Evolutionary conservation across 1,140 invertebrate genomes (phyloP), one percentile per base, ranked within the genome.

Genomic region (Bombus ignitus): DNA sequence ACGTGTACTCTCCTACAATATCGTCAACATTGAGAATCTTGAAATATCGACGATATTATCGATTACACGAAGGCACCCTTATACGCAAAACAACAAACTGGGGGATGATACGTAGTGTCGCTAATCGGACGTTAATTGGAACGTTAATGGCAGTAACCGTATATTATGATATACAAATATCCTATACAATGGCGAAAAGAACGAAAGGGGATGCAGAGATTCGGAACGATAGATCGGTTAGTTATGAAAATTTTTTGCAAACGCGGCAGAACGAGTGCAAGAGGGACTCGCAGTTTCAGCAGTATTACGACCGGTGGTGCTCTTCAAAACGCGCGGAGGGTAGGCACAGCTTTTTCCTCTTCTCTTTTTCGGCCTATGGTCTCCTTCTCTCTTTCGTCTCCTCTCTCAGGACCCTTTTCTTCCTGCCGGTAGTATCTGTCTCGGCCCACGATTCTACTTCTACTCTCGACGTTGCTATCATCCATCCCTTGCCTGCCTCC

Each of bases 231-330:
- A 65, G 75, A 91, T 90, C 79, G 89, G 87, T 89, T 86, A 88
- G 91, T 92, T 92, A 92, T 92, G 89, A 92, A 87, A 73, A 88
- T 92, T 92, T 93, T 93, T 91, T 86, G 92, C 90, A n/a, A 70
- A 91, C 86, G 84, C 81, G 80, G 91, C 87, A 59, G 39, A 81
- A 82, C 68, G 66, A 86, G 71, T 57, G 37, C 35, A 39, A 39
- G 59, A 71, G 65, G 53, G 80, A 87, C 81, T 77, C 39, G 89
- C 88, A 88, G 87, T 84, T 90, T 92, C 89, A 88, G 89, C 85
- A 74, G 88, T 90, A 92, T 91, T 88, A 81, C 83, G 74, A 59
- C 37, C 81, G 81, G n/a, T 85, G 77, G 32, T 87, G 86, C 82
- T 85, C 65, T 77, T 83, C 70, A 72, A 91, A 91, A 91, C 68